Percentiles rank a stretch among this genome's conserved stretches.
Conservation (phyloP, 1,140 invertebrate species). For the Gerris buenoi region DNA sequence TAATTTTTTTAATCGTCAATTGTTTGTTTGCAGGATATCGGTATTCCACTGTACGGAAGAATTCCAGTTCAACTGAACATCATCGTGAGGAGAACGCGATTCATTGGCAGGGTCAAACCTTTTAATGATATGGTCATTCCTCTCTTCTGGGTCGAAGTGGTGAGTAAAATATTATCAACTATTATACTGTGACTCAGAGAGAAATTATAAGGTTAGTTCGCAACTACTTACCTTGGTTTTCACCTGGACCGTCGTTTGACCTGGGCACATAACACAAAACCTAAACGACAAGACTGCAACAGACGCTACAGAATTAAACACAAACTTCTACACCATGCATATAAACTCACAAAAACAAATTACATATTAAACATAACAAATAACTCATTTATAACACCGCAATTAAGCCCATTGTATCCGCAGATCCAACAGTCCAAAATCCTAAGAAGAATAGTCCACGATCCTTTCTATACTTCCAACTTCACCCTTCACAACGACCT, state of each 20-base stretch:
- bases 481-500: too few species aligned
- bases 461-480: too few species aligned
- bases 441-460: too few species aligned
- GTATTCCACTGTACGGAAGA: constrained; percentile 39
- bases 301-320: neutral
- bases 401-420: too few species aligned
- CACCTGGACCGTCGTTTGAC: neutral
- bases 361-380: too few species aligned
- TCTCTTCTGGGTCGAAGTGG: constrained; percentile 47
- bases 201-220: neutral
- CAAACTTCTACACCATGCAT: neutral
- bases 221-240: too few species aligned
- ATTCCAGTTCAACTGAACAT: constrained; percentile 51
- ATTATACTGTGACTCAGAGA: neutral
- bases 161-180: constrained; percentile 28
- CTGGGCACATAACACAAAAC: neutral
- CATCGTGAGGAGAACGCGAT: constrained; percentile 38
- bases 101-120: constrained; percentile 34
- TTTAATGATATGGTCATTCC: constrained; percentile 47
- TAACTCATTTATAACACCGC: too few species aligned
- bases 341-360: neutral
- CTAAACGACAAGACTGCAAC: neutral
- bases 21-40: constrained; percentile 33
- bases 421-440: too few species aligned
- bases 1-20: too few species aligned